Evolutionary conservation across 2,113 vertebrate genomes (phyloP).

Genomic region (Herpetotheres cachinnans): DNA sequence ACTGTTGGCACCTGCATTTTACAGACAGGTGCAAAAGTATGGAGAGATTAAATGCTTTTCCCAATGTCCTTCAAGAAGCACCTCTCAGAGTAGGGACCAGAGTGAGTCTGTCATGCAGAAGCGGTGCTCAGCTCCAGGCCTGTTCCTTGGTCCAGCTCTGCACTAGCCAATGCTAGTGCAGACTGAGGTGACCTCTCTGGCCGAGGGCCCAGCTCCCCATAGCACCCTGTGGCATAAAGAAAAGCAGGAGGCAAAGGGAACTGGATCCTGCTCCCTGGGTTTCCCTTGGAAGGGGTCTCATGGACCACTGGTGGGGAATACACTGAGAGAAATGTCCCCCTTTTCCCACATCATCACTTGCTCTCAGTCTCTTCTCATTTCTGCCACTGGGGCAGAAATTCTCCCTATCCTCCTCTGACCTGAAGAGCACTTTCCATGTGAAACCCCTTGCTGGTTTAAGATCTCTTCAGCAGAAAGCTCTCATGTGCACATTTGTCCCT

Average conservation of each 20-base stretch:
- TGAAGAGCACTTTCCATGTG: background rate
- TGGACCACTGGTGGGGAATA: background rate
- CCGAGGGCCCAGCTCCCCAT: background rate
- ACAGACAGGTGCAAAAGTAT: background rate
- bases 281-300: background rate
- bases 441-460: background rate
- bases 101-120: background rate
- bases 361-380: background rate
- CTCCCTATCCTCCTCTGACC: background rate
- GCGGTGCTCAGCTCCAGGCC: background rate
- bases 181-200: background rate
- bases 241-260: background rate
- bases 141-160: background rate
- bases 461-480: background rate
- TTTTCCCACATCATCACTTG: background rate
- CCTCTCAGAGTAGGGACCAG: background rate
- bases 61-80: background rate
- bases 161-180: background rate
- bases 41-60: background rate
- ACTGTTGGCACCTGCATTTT: background rate
- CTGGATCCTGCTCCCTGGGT: background rate
- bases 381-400: background rate
- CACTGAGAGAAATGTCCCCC: background rate
- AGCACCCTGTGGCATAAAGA: fast-evolving
- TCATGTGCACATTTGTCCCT: fast-evolving